These are phyloP conservation scores for Periphyllus acericola DNA, from an alignment of 2,888 invertebrate genomes.

Conservation along the genomic window DNA sequence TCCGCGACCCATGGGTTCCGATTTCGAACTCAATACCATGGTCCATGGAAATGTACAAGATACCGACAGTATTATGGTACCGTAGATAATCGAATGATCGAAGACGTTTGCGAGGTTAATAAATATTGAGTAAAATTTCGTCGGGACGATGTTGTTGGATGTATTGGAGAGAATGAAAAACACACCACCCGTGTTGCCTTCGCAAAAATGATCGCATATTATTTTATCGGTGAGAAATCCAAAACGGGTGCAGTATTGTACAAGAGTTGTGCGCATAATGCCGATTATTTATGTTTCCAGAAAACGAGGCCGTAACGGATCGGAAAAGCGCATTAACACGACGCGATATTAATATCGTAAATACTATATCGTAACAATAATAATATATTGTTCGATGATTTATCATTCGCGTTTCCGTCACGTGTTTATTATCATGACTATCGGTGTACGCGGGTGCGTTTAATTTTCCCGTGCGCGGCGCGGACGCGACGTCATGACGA, in stretches of 20 bases:
- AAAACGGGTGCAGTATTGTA: background rate
- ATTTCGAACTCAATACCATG: no score
- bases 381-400: slow-evolving; percentile 4
- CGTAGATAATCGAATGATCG: no score
- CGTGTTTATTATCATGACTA: slow-evolving; percentile 52
- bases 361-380: background rate
- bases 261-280: background rate
- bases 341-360: no score
- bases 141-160: no score
- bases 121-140: no score
- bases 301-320: slow-evolving; percentile 33
- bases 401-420: slow-evolving; percentile 44
- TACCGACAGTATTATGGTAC: no score
- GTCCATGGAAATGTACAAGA: no score
- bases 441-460: slow-evolving; percentile 52
- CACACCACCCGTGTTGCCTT: no score
- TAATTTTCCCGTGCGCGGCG: slow-evolving; percentile 35
- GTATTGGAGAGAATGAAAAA: background rate
- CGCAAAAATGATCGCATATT: no score
- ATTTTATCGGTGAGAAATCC: slow-evolving; percentile 7
- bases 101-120: no score
- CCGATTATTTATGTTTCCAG: background rate
- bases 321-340: background rate
- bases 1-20: no score
- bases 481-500: background rate